phyloP scores from a whole-genome alignment of 2,113 vertebrate genomes.

The Syrrhaptes paradoxus region DNA sequence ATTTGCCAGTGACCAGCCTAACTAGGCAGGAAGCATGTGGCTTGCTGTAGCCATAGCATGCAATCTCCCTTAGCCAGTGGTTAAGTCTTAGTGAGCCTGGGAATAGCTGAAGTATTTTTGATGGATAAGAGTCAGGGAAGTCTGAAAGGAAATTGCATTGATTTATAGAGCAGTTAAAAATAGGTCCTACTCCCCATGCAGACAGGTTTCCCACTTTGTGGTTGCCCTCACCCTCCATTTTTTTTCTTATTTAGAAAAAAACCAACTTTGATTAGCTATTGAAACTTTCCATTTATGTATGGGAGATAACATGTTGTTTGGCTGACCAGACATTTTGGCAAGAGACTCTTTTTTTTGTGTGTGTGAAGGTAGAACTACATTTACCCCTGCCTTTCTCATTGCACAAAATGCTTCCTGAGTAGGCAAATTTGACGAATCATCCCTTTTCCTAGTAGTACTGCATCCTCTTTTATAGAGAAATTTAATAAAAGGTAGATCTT shows the following conservation, averaged over 20 bases:
- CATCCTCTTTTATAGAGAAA: background rate
- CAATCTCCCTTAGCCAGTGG: background rate
- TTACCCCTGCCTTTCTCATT: background rate
- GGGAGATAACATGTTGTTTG: background rate
- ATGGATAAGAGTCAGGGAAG: background rate
- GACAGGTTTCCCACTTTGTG: background rate
- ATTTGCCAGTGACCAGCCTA: background rate
- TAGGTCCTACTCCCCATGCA: background rate
- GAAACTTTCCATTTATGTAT: background rate
- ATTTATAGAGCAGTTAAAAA: background rate
- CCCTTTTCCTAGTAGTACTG: background rate
- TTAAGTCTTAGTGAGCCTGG: background rate
- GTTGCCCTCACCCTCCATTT: rapidly evolving
- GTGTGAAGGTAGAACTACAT: background rate
- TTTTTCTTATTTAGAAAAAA: background rate
- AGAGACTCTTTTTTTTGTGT: background rate
- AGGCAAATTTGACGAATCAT: background rate
- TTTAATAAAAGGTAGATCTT: background rate
- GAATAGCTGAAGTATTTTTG: background rate
- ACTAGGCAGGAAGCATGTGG: background rate
- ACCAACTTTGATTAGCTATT: background rate
- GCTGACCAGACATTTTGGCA: background rate
- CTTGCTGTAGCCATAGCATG: background rate
- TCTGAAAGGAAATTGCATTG: background rate
- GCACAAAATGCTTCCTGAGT: background rate